phyloP scores from a whole-genome alignment of 2,797 vertebrate genomes.

The Calcarius lapponicus region DNA sequence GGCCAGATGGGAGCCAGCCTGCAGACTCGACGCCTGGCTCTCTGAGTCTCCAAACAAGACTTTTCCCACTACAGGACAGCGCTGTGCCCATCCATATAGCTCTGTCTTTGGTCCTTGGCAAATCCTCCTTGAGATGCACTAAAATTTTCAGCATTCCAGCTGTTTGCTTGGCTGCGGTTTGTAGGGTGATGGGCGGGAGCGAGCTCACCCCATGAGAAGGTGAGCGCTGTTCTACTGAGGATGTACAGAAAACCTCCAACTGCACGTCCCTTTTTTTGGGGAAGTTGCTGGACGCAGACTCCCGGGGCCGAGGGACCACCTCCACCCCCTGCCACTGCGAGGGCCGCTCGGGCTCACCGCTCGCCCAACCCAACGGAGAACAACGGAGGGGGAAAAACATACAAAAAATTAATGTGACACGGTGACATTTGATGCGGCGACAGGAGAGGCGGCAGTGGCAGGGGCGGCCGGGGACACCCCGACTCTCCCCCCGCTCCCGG shows the following conservation, averaged over 20 bases:
- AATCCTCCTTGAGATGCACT: not conserved
- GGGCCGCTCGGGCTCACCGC: not conserved
- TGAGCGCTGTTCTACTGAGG: not conserved
- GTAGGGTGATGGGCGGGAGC: not conserved
- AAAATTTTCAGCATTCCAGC: not conserved
- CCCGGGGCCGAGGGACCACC: not conserved
- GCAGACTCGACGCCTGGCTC: not conserved
- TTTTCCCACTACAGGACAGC: not conserved
- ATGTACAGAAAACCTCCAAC: not conserved
- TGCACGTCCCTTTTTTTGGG: fast-evolving
- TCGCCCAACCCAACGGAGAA: not conserved
- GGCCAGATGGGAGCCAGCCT: not conserved
- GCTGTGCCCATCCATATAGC: not conserved
- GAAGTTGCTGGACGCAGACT: not conserved
- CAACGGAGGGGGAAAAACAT: not conserved
- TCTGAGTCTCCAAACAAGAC: not conserved
- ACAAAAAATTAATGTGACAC: not conserved
- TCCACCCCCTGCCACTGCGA: not conserved
- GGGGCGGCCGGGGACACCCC: not conserved
- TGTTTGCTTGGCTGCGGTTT: not conserved
- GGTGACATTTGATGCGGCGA: not conserved
- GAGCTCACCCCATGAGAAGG: not conserved
- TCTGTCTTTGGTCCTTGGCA: not conserved
- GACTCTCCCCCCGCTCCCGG: not conserved
- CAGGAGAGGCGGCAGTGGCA: not conserved